Conservation (phyloP, 1,140 invertebrate species). For the Hirudo medicinalis region DNA sequence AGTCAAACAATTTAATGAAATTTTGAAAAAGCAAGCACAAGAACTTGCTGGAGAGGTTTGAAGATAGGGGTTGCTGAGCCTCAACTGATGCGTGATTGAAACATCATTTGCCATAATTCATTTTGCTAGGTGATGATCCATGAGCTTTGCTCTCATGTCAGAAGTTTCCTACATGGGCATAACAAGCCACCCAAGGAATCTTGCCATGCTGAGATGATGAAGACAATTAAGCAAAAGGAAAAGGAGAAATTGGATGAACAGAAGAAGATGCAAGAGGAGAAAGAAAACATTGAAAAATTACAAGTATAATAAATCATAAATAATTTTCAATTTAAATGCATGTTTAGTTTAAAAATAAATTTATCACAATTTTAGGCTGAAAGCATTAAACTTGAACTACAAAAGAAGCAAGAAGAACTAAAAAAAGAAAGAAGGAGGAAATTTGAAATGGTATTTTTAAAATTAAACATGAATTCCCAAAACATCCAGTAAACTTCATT, state of each 20-base stretch:
- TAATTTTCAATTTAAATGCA: neutral
- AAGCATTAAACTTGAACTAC: constrained; percentile 55
- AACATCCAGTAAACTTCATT: too few species aligned
- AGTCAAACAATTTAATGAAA: constrained; percentile 45
- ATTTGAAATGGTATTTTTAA: too few species aligned
- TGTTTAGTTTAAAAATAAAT: neutral
- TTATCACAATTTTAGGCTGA: constrained; percentile 39
- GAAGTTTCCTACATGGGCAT: constrained; percentile 55
- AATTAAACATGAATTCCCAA: too few species aligned
- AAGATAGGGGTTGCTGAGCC: neutral
- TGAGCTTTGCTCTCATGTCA: constrained; percentile 54
- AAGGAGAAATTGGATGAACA: constrained; percentile 40
- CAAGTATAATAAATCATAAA: neutral
- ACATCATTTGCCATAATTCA: constrained; percentile 1
- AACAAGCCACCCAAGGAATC: constrained; percentile 60
- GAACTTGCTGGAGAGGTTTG: constrained; percentile 52
- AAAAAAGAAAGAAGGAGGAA: constrained; percentile 43
- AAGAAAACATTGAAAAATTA: constrained; percentile 18
- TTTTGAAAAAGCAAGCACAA: constrained; percentile 48
- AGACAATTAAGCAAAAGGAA: constrained; percentile 11
- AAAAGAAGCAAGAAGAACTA: constrained; percentile 52
- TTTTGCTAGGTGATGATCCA: constrained; percentile 51
- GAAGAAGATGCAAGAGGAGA: constrained; percentile 45
- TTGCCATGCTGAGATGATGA: constrained; percentile 70
- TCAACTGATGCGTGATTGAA: neutral